Evolutionary conservation across 2,888 invertebrate species (phyloP).

Genomic region (Sabatieria punctata): DNA sequence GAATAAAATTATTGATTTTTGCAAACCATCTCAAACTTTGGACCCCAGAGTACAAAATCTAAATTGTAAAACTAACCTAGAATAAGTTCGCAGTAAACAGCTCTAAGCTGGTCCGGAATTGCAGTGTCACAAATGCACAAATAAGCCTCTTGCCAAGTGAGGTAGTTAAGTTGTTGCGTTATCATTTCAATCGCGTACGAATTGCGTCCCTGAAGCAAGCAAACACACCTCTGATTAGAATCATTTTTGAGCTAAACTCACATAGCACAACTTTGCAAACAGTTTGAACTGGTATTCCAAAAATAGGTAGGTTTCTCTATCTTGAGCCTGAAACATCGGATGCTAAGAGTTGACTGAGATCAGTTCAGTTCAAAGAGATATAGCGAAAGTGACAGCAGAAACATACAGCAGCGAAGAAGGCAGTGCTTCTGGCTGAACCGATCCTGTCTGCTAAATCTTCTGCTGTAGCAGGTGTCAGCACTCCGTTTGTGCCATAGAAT

Average conservation of each 20-base stretch:
- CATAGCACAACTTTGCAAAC: conserved; percentile 32
- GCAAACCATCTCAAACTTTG: too few species aligned
- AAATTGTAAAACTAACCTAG: conserved; percentile 26
- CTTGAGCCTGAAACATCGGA: neutral
- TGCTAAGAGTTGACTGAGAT: too few species aligned
- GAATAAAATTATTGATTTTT: too few species aligned
- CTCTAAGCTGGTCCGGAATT: conserved; percentile 30
- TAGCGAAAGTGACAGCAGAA: too few species aligned
- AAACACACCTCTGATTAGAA: neutral
- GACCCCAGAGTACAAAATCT: neutral
- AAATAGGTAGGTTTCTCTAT: conserved; percentile 26
- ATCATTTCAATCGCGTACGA: conserved; percentile 30
- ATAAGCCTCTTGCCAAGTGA: conserved; percentile 33
- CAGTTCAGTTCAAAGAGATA: too few species aligned
- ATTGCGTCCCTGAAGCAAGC: conserved; percentile 28
- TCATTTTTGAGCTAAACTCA: conserved; percentile 17
- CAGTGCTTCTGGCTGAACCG: too few species aligned
- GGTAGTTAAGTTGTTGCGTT: conserved; percentile 29
- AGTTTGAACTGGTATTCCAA: conserved; percentile 31
- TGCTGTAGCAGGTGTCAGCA: too few species aligned
- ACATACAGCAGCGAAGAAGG: too few species aligned
- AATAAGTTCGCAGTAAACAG: conserved; percentile 33
- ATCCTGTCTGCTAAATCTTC: too few species aligned
- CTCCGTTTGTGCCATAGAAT: too few species aligned
- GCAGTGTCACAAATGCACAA: conserved; percentile 27